Conservation (phyloP, 2,888 invertebrate species). For the Mesopsocus fuscifrons region DNA sequence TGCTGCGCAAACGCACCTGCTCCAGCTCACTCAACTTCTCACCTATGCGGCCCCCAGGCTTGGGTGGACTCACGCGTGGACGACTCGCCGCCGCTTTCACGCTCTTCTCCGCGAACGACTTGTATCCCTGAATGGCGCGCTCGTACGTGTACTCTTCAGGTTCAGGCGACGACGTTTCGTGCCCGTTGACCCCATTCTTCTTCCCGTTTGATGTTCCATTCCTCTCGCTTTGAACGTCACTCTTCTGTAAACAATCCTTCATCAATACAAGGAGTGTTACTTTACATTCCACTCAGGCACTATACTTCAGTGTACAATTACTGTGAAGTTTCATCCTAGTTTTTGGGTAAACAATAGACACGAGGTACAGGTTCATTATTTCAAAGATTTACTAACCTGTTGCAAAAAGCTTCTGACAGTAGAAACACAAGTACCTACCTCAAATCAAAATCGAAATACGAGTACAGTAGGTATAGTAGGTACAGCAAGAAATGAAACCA, state of each 20-base stretch:
- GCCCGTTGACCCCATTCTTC: constrained; percentile 9
- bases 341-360: too few relatives aligned
- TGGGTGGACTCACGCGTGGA: not conserved
- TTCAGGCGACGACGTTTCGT: constrained; percentile 39
- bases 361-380: too few relatives aligned
- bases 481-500: too few relatives aligned
- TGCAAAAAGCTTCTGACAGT: too few relatives aligned
- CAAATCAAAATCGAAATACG: too few relatives aligned
- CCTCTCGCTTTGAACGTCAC: constrained; percentile 12
- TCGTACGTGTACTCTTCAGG: constrained; percentile 72
- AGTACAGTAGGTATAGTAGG: too few relatives aligned
- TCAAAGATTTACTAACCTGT: too few relatives aligned
- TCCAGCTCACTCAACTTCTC: constrained; percentile 41
- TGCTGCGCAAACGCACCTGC: constrained; percentile 20
- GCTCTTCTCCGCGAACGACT: constrained; percentile 35
- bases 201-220: too few relatives aligned
- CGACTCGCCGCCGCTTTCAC: constrained; percentile 33
- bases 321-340: too few relatives aligned
- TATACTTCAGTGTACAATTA: too few relatives aligned
- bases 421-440: too few relatives aligned
- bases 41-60: constrained; percentile 24
- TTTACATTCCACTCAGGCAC: too few relatives aligned
- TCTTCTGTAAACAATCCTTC: constrained; percentile 12
- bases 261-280: constrained; percentile 7
- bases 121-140: constrained; percentile 71